Percentiles rank a stretch among this genome's conserved stretches.
Conservation (phyloP, 2,888 invertebrate genomes). For the Itoplectis maculator region DNA sequence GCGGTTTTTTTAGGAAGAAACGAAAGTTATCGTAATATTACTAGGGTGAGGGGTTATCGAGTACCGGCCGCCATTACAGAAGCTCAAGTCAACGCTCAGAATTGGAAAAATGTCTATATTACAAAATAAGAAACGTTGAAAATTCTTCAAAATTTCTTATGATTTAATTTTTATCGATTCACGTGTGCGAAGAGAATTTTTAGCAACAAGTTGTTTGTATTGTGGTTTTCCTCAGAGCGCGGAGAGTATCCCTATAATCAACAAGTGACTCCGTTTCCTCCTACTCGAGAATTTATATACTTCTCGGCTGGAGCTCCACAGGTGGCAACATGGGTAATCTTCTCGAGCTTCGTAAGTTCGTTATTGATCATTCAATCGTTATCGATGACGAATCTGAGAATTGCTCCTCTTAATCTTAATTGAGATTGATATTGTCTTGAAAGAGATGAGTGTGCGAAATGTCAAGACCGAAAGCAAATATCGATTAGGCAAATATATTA, state of each 20-base stretch:
- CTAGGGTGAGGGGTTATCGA: too few relatives aligned
- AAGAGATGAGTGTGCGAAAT: neutral
- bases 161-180: too few relatives aligned
- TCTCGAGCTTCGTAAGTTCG: conserved; percentile 30
- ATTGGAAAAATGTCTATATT: too few relatives aligned
- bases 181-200: conserved; percentile 36
- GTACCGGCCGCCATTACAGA: too few relatives aligned
- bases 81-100: too few relatives aligned
- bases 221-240: conserved; percentile 69
- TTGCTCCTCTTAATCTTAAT: neutral
- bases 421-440: neutral
- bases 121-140: too few relatives aligned
- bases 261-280: conserved; percentile 78
- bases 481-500: conserved; percentile 47
- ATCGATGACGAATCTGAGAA: neutral
- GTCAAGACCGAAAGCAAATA: too few relatives aligned
- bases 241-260: conserved; percentile 78
- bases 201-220: conserved; percentile 80
- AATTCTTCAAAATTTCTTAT: too few relatives aligned
- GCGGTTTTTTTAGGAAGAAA: too few relatives aligned
- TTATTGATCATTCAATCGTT: conserved; percentile 17
- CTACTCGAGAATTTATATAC: conserved; percentile 78
- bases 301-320: conserved; percentile 78
- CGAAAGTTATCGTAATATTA: too few relatives aligned
- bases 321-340: conserved; percentile 76